Evolutionary conservation across 2,888 invertebrate genomes (phyloP).

Genomic region (Polyploca ridens): DNA sequence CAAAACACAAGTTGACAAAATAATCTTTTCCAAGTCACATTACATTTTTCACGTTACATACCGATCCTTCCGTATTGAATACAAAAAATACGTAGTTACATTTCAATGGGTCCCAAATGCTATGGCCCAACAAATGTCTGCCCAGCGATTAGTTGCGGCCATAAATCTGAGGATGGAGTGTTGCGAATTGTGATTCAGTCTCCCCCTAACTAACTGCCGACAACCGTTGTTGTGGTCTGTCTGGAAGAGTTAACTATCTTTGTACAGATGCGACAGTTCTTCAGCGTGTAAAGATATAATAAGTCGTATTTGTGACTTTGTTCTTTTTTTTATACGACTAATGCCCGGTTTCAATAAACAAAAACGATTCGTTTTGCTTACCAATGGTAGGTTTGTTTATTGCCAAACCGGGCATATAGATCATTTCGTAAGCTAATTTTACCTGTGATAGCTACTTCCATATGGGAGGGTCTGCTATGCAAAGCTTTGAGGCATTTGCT

Average conservation of each 20-base stretch:
- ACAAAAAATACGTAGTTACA: conserved; percentile 31
- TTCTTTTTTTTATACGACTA: no score
- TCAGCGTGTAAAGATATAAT: not conserved
- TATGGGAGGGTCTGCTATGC: no score
- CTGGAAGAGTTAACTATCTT: conserved; percentile 11
- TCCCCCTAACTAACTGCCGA: conserved; percentile 36
- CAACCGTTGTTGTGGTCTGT: conserved; percentile 26
- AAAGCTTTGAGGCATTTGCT: no score
- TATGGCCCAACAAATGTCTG: conserved; percentile 20
- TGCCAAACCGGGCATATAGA: no score
- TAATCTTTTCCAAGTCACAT: not conserved
- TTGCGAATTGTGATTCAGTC: conserved; percentile 47
- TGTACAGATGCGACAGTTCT: conserved; percentile 1
- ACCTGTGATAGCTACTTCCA: no score
- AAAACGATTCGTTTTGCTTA: no score
- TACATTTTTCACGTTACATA: not conserved
- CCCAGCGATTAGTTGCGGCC: conserved; percentile 37
- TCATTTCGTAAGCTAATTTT: no score
- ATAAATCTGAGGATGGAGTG: conserved; percentile 46
- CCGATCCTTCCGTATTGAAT: conserved; percentile 36
- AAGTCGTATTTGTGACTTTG: no score
- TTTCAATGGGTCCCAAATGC: conserved; percentile 20
- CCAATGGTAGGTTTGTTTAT: no score
- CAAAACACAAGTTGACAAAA: no score
- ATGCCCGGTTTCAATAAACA: no score